Base-by-base conservation (phyloP, 1,140 invertebrate species). In the Leptonema lineaticorne region DNA sequence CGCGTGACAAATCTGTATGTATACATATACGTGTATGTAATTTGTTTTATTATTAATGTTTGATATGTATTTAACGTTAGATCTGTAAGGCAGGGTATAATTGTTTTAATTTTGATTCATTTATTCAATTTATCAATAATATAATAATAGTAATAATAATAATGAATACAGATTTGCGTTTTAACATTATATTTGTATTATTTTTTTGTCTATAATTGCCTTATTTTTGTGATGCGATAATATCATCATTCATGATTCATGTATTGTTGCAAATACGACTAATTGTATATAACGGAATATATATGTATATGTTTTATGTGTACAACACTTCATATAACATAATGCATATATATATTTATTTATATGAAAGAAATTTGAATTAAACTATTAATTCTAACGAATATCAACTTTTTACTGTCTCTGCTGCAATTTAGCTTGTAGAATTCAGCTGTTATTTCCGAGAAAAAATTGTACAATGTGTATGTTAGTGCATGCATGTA, bases 401-500 rank as follows among this genome's bases (percentile, higher is more conserved):
- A 57, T 59, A 33, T 59, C 57, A 59, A 62, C 29, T 62, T 62
- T 64, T n/a, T 64, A 50, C 45, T 53, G 45, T 64, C 27, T 62
- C 37, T 24, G 62, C 62, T 64, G 46, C 62, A 64, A 24, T 69
- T 65, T 69, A 68, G 71, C 71, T 72, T 72, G 71, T 72, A 72
- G 71, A 63, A 69, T 53, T 63, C 65, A 63, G 68, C 60, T 67
- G 45, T 67, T 67, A 57, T 72, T 69, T 7, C 56, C 56, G 53
- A 68, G 57, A 69, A 63, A 41, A 37, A 69, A 53, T 53, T 62
- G 37, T 63, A 71, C 50, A 50, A 67, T 58, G 66, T 67, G 69
- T 68, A 63, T 72, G 68, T 67, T 72, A 72, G 71, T 66, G 71
- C 64, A 69, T 69, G 70, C 67, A 69, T 64, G 60, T 69, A 50